These are phyloP conservation scores for Dreissena rostriformis DNA, from an alignment of 1,140 invertebrate species.

Conservation along the genomic window DNA sequence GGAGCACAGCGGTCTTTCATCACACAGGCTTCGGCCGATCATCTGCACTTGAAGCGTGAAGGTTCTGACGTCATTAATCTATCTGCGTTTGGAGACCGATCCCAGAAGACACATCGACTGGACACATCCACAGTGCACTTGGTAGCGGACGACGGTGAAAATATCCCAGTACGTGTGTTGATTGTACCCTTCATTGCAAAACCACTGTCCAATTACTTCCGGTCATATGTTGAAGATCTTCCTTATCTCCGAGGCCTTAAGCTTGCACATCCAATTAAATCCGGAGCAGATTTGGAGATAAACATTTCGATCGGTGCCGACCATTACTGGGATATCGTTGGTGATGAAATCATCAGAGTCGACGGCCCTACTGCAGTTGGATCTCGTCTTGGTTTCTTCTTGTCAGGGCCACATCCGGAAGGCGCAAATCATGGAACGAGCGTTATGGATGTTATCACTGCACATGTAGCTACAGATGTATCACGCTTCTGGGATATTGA, in stretches of 20 bases:
- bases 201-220: neutral
- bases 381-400: constrained; percentile 49
- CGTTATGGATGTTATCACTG: constrained; percentile 18
- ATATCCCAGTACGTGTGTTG: constrained; percentile 35
- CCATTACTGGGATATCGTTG: constrained; percentile 46
- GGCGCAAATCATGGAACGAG: neutral
- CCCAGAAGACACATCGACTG: neutral
- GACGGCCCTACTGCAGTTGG: constrained; percentile 52
- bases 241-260: constrained; percentile 22
- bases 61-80: constrained; percentile 11
- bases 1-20: constrained; percentile 27
- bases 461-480: constrained; percentile 15
- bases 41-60: neutral
- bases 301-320: constrained; percentile 35
- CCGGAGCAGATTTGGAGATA: constrained; percentile 8
- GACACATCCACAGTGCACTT: constrained; percentile 1
- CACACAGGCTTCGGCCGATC: neutral
- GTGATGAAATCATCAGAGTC: constrained; percentile 32
- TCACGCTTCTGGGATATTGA: constrained; percentile 54
- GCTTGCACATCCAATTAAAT: constrained; percentile 41
- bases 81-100: neutral
- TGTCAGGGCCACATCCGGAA: constrained; percentile 29
- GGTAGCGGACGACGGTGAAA: neutral
- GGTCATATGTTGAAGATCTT: neutral
- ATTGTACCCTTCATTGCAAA: constrained; percentile 12